Evolutionary conservation across 2,113 vertebrate species (phyloP).

Genomic region (Hepsetus odoe): DNA sequence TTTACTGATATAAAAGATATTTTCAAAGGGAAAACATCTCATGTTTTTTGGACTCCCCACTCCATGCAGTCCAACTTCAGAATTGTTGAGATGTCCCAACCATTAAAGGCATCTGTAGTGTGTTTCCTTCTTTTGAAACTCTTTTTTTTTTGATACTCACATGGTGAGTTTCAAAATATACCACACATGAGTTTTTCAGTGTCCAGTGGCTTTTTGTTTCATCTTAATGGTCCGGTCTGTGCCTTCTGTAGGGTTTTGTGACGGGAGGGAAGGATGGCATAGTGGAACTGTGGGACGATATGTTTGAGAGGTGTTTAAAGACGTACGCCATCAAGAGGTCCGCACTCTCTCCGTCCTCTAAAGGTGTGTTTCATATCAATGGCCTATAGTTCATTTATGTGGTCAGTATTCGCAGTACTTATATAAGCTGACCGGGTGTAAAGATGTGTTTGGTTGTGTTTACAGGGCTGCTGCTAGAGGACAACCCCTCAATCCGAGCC

Average conservation of each 20-base stretch:
- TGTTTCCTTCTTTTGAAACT: neutral
- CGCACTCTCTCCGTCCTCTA: conserved; percentile 87
- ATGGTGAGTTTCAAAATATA: neutral
- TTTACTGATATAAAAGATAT: neutral
- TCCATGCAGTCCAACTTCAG: too few species aligned
- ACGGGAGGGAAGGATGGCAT: conserved; percentile 96
- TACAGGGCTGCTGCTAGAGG: conserved; percentile 92
- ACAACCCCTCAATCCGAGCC: conserved; percentile 95
- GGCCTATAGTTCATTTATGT: too few species aligned
- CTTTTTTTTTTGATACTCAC: too few species aligned
- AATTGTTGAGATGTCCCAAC: neutral
- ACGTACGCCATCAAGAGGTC: conserved; percentile 96
- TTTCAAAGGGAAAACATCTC: neutral
- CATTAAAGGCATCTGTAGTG: neutral
- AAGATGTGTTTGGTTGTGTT: neutral
- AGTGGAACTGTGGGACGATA: conserved; percentile 97
- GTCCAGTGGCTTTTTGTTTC: neutral
- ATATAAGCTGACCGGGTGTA: neutral
- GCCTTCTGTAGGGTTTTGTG: conserved; percentile 86
- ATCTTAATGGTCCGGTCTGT: neutral
- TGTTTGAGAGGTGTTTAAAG: conserved; percentile 97
- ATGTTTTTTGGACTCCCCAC: too few species aligned
- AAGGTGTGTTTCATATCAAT: conserved; percentile 77
- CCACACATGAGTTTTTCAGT: too few species aligned
- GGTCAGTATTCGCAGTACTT: too few species aligned